Conservation (phyloP, 2,113 vertebrate species). For the Elaphurus davidianus region DNA sequence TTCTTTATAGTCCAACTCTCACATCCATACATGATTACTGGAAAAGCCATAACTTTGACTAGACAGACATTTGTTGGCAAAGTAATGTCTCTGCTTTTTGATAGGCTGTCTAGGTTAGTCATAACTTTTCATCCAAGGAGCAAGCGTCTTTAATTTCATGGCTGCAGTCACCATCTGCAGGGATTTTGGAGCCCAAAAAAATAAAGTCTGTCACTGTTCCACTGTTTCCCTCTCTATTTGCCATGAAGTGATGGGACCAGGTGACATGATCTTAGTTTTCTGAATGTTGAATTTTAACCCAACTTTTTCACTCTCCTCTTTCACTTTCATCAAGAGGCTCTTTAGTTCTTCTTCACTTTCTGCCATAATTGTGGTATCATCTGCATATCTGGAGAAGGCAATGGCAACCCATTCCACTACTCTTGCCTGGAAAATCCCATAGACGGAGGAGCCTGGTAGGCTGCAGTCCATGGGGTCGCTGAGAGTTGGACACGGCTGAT, state of each 20-base stretch:
- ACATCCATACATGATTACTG: neutral
- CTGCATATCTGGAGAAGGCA: neutral
- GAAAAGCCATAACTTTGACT: neutral
- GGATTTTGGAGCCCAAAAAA: neutral
- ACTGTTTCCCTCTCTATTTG: neutral
- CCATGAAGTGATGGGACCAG: neutral
- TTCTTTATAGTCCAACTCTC: neutral
- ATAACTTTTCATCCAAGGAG: neutral
- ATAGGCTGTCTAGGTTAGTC: neutral
- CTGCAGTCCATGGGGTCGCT: too few relatives aligned
- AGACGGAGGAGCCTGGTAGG: too few relatives aligned
- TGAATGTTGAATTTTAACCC: neutral
- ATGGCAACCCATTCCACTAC: too few relatives aligned
- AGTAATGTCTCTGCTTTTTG: neutral
- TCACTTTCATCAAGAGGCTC: neutral
- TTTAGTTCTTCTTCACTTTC: neutral
- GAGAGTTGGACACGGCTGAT: too few relatives aligned
- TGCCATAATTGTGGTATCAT: neutral
- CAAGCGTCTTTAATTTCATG: neutral
- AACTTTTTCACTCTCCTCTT: neutral
- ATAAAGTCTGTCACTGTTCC: neutral
- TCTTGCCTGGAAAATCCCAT: too few relatives aligned
- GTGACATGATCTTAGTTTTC: neutral
- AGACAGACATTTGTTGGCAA: neutral
- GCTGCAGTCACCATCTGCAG: neutral